Percentiles rank a stretch among this genome's conserved stretches.
Evolutionary conservation across 2,888 invertebrate species (phyloP).

Genomic region (Synanthedon vespiformis): DNA sequence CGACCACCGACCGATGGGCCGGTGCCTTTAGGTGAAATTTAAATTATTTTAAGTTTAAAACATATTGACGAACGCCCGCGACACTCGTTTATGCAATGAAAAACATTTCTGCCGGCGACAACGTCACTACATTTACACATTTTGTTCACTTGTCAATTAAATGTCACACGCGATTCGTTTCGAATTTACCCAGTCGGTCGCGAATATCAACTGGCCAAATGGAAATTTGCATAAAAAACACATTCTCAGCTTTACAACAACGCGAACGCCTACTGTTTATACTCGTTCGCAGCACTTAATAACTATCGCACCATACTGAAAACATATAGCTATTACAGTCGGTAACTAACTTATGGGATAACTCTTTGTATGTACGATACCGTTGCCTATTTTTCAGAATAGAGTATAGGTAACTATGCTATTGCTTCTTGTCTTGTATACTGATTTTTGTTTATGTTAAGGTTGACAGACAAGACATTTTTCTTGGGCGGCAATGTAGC

Average conservation of each 20-base stretch:
- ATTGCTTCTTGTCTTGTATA: too few species aligned
- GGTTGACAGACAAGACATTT: too few species aligned
- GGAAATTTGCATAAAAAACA: constrained; percentile 63
- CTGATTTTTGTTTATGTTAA: too few species aligned
- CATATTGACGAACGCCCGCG: constrained; percentile 21
- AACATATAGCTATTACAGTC: too few species aligned
- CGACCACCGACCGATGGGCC: constrained; percentile 24
- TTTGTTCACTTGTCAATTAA: constrained; percentile 64
- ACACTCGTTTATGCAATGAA: constrained; percentile 10
- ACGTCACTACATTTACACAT: constrained; percentile 40
- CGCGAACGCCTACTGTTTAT: neutral
- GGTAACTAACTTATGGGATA: too few species aligned
- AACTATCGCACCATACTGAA: neutral
- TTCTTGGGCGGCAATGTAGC: too few species aligned
- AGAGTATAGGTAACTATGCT: too few species aligned
- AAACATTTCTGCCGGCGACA: constrained; percentile 35
- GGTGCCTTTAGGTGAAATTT: constrained; percentile 33
- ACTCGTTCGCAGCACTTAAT: neutral
- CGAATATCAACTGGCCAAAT: constrained; percentile 53
- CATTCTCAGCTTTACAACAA: constrained; percentile 15
- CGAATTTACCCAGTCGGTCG: constrained; percentile 54
- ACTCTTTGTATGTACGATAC: too few species aligned
- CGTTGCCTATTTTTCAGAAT: too few species aligned
- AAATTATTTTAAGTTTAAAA: constrained; percentile 29
- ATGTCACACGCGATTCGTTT: constrained; percentile 56